A percentile compares a stretch with the other conserved stretches of the same genome.
Conservation (phyloP, 2,888 invertebrate species). For the Tetramorium bicarinatum region DNA sequence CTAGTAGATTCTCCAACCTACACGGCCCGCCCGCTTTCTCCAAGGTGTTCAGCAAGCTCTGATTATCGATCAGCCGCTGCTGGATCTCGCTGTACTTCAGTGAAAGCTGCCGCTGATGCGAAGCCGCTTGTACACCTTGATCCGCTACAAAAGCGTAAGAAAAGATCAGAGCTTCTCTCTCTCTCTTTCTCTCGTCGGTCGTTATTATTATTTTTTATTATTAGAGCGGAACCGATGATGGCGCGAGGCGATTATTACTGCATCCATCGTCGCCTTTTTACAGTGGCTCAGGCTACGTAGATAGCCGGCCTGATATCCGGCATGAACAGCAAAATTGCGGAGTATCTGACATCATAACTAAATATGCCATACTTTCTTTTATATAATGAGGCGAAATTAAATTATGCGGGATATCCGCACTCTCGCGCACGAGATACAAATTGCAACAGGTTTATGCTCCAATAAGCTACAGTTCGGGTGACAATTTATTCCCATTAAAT, state of each 20-base stretch:
- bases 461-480: constrained; percentile 42
- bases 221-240: constrained; percentile 52
- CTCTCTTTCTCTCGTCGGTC: constrained; percentile 6
- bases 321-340: constrained; percentile 27
- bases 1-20: constrained; percentile 92
- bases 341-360: constrained; percentile 42
- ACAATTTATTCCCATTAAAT: constrained; percentile 12
- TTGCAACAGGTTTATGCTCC: constrained; percentile 34
- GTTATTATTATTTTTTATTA: constrained; percentile 55
- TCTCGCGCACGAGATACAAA: constrained; percentile 12
- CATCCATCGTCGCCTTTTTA: constrained; percentile 29
- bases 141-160: constrained; percentile 73
- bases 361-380: constrained; percentile 41
- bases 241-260: constrained; percentile 46
- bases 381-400: constrained; percentile 39
- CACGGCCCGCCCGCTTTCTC: constrained; percentile 89
- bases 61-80: constrained; percentile 96
- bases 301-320: constrained; percentile 40
- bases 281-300: constrained; percentile 29
- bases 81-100: constrained; percentile 95
- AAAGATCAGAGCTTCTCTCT: constrained; percentile 46
- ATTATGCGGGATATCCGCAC: constrained; percentile 35
- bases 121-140: constrained; percentile 87
- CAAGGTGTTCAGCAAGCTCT: constrained; percentile 94
- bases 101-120: constrained; percentile 95